A percentile compares a stretch with the other conserved stretches of the same genome.
Conservation (phyloP, 2,888 invertebrate genomes). For the Steinernema carpocapsae region DNA sequence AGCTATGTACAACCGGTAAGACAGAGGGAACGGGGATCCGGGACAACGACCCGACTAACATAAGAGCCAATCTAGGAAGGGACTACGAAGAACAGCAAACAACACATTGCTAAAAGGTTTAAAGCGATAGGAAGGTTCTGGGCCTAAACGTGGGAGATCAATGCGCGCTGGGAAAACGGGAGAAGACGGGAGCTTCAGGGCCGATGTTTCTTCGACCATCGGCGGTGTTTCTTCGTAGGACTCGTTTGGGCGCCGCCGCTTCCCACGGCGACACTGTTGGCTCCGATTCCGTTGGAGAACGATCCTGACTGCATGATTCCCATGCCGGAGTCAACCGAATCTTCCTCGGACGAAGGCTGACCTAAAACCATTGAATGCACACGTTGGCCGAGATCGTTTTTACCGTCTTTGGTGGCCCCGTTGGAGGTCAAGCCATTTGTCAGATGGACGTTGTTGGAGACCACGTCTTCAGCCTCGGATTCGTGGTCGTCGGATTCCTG, state of each 20-base stretch:
- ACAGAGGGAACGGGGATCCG: conserved; percentile 1
- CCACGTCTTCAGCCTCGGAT: conserved; percentile 22
- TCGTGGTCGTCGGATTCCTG: conserved; percentile 12
- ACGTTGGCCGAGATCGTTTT: neutral
- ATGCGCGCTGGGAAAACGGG: neutral
- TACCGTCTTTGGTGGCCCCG: neutral
- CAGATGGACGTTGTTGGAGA: conserved; percentile 20
- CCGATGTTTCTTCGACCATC: conserved; percentile 20
- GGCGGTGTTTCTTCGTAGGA: conserved; percentile 29
- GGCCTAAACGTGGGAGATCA: conserved; percentile 22
- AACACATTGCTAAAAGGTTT: conserved; percentile 22
- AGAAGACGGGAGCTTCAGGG: neutral
- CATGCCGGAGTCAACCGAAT: conserved; percentile 33
- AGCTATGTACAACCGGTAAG: conserved; percentile 31
- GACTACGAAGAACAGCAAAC: neutral
- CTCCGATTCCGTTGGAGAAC: conserved; percentile 13
- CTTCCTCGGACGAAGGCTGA: conserved; percentile 35
- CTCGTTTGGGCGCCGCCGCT: neutral
- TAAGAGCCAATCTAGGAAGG: conserved; percentile 1
- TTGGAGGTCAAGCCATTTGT: neutral
- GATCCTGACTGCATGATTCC: conserved; percentile 14
- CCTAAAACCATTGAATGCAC: neutral
- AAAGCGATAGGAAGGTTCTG: neutral
- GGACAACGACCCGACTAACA: neutral
- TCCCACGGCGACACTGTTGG: conserved; percentile 9